Evolutionary conservation across 2,113 vertebrate genomes (phyloP).

Genomic region (Alligator sinensis): DNA sequence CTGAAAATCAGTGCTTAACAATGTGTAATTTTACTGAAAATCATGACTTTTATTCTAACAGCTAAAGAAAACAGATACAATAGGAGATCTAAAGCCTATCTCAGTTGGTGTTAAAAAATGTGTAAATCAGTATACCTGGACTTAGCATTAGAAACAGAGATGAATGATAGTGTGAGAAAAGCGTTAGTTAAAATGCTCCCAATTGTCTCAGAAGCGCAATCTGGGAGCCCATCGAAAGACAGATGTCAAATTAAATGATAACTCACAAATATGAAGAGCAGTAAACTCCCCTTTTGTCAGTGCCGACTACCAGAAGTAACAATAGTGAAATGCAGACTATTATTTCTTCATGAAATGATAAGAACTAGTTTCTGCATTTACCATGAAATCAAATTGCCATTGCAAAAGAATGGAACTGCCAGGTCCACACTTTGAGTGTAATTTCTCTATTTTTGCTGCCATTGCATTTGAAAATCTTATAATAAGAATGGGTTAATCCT

Average conservation of each 20-base stretch:
- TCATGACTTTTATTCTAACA: not conserved
- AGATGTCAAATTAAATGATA: not conserved
- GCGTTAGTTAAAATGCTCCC: not conserved
- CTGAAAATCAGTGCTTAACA: not conserved
- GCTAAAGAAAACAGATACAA: not conserved
- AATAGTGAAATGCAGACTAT: too few species aligned
- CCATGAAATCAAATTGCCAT: too few species aligned
- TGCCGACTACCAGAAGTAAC: too few species aligned
- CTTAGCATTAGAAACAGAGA: conserved; percentile 18
- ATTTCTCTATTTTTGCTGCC: too few species aligned
- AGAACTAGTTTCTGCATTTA: too few species aligned
- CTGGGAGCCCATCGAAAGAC: not conserved
- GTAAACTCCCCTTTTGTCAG: not conserved
- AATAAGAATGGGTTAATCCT: too few species aligned
- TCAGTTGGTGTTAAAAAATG: not conserved
- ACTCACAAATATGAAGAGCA: not conserved
- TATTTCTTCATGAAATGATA: too few species aligned
- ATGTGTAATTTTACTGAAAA: conserved; percentile 1
- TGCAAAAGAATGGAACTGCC: too few species aligned
- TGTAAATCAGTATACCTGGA: not conserved
- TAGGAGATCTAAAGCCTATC: not conserved
- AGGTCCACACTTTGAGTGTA: too few species aligned
- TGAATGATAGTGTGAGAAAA: conserved; percentile 13
- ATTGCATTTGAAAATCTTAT: too few species aligned
- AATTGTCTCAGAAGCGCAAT: not conserved